Evolutionary conservation across 2,113 vertebrate genomes (phyloP).

Genomic region (Podarcis muralis): DNA sequence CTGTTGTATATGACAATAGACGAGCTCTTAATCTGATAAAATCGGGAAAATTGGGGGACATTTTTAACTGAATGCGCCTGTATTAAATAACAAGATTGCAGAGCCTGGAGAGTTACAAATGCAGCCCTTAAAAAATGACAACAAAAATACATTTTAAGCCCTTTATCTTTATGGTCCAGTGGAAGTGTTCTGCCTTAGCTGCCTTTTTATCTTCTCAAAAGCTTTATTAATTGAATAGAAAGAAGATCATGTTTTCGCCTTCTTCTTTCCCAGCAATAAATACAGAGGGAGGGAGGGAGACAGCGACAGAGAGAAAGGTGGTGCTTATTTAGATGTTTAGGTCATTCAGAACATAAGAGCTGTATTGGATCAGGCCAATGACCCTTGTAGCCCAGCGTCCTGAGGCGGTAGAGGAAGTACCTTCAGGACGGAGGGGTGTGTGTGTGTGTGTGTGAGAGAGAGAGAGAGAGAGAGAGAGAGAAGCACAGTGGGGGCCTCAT

Average conservation of each 20-base stretch:
- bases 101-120: conserved; percentile 43
- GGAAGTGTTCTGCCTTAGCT: not conserved
- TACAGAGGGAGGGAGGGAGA: not conserved
- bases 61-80: conserved; percentile 54
- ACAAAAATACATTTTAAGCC: conserved; percentile 44
- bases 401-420: too few species aligned
- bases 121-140: conserved; percentile 45
- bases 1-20: conserved; percentile 45
- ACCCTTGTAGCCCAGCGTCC: too few species aligned
- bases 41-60: conserved; percentile 48
- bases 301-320: not conserved
- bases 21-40: conserved; percentile 54
- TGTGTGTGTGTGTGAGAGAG: too few species aligned
- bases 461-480: too few species aligned
- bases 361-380: too few species aligned
- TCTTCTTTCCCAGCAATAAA: not conserved
- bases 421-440: too few species aligned
- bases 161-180: conserved; percentile 26
- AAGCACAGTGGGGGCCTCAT: too few species aligned
- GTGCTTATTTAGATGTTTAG: not conserved
- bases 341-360: too few species aligned
- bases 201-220: conserved; percentile 21
- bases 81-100: conserved; percentile 56
- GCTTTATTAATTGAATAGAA: conserved; percentile 50
- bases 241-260: not conserved